A percentile compares a stretch with the other conserved stretches of the same genome.
These are phyloP conservation scores for Limnothrissa miodon DNA, from an alignment of 2,113 vertebrate genomes.

Conservation along the genomic window DNA sequence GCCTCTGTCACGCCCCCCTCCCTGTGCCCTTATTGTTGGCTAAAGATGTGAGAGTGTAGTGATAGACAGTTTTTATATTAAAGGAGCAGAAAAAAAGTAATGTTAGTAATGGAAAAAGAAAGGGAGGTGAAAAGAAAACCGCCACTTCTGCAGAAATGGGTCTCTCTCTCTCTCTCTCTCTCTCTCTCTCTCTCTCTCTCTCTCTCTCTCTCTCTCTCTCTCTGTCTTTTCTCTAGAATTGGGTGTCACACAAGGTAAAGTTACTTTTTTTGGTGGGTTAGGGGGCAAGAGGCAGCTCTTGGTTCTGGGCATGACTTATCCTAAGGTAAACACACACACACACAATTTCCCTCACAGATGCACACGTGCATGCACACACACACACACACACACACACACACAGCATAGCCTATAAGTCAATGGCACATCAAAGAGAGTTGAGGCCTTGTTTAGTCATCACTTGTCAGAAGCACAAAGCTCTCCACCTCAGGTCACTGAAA, in stretches of 20 bases:
- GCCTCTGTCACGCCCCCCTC: neutral
- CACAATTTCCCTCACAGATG: neutral
- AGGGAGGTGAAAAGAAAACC: neutral
- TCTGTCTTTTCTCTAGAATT: neutral
- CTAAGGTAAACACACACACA: neutral
- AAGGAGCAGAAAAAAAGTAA: neutral
- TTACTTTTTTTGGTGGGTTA: neutral
- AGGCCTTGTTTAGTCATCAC: neutral
- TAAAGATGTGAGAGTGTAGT: neutral
- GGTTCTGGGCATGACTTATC: neutral
- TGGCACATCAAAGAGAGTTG: neutral
- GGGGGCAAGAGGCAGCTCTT: neutral
- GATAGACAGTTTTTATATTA: neutral
- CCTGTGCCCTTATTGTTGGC: neutral
- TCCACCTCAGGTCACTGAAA: neutral
- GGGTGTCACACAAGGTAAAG: conserved; percentile 15
- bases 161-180: neutral
- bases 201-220: neutral
- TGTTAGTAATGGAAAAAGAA: neutral
- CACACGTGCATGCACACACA: neutral
- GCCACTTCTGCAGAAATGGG: conserved; percentile 10
- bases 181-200: too few species aligned
- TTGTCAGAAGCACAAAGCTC: neutral
- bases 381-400: neutral
- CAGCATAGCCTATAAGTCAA: neutral